phyloP scores from a whole-genome alignment of 2,113 vertebrate species.

The Scytalopus superciliaris region DNA sequence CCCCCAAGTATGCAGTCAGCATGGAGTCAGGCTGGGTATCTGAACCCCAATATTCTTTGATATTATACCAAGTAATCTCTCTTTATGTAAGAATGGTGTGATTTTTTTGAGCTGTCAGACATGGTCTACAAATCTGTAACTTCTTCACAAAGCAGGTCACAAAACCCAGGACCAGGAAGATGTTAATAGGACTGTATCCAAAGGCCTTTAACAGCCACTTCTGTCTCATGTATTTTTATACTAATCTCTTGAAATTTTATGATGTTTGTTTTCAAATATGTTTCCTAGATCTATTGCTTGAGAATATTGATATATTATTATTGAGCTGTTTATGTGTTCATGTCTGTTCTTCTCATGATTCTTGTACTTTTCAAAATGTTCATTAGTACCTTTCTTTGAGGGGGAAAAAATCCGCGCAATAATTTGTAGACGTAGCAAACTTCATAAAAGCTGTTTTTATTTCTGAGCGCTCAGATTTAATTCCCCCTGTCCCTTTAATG shows the following conservation, averaged over 20 bases:
- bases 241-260: background rate
- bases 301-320: background rate
- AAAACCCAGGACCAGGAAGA: background rate
- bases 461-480: background rate
- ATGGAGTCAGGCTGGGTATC: background rate
- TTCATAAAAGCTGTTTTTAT: background rate
- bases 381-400: background rate
- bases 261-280: background rate
- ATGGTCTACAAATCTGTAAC: background rate
- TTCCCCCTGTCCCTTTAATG: conserved; percentile 15
- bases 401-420: background rate
- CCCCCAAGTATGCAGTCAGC: background rate
- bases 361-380: background rate
- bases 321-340: background rate
- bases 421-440: background rate
- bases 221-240: background rate
- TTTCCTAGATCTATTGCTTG: background rate
- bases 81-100: background rate
- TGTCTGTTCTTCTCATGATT: background rate
- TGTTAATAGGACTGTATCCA: background rate
- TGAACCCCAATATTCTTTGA: background rate
- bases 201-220: background rate
- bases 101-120: background rate
- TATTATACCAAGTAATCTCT: background rate
- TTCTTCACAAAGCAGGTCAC: background rate